A percentile compares a stretch with the other conserved stretches of the same genome.
Conservation (phyloP, 2,888 invertebrate genomes). For the Crematogaster levior region DNA sequence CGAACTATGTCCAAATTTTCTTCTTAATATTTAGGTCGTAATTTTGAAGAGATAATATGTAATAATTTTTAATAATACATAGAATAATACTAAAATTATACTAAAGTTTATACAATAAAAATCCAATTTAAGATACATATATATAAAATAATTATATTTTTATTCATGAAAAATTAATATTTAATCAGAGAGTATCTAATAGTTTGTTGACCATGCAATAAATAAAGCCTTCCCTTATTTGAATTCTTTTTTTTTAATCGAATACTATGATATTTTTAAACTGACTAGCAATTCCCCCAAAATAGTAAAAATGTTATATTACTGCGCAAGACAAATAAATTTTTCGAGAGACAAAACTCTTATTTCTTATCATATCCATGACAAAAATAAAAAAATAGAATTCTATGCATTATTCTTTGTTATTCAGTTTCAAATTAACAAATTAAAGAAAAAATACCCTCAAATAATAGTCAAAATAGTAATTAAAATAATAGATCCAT, state of each 20-base stretch:
- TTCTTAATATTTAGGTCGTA: not conserved
- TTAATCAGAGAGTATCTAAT: slow-evolving; percentile 45
- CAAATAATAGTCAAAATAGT: not conserved
- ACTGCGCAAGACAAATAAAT: slow-evolving; percentile 5
- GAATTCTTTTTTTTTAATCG: not conserved
- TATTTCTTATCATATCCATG: not conserved
- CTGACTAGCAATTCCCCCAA: not conserved
- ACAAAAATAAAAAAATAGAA: not conserved
- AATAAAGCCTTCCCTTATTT: not conserved
- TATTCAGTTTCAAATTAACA: not conserved
- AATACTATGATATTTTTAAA: too few relatives aligned
- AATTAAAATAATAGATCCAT: not conserved
- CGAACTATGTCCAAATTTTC: not conserved
- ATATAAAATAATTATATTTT: not conserved
- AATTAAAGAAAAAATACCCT: not conserved
- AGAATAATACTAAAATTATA: not conserved
- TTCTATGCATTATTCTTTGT: not conserved
- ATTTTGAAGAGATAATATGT: not conserved
- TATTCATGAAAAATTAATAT: not conserved
- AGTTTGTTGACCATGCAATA: too few relatives aligned
- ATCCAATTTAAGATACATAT: not conserved
- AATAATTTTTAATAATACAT: not conserved
- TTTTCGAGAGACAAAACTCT: not conserved
- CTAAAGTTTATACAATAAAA: not conserved
- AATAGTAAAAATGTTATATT: slow-evolving; percentile 58